These are phyloP conservation scores for Onychostruthus taczanowskii DNA, from an alignment of 2,113 vertebrate species.

Conservation along the genomic window DNA sequence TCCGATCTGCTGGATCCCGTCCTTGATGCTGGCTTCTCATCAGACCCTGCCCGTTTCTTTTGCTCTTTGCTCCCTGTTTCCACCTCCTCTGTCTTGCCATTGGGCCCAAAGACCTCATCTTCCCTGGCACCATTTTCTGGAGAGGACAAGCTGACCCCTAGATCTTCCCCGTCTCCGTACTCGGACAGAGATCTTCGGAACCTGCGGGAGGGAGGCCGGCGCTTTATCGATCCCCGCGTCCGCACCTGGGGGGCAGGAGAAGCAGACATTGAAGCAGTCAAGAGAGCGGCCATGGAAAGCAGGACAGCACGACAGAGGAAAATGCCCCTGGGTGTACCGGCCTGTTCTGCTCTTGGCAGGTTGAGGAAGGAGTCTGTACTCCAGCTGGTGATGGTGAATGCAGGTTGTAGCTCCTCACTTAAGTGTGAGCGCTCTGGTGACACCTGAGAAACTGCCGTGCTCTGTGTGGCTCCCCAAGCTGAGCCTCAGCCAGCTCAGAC, in stretches of 20 bases:
- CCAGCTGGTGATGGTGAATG: not conserved
- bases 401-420: not conserved
- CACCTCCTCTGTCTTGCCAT: not conserved
- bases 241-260: conserved; percentile 65
- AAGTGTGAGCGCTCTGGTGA: not conserved
- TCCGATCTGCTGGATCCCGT: conserved; percentile 4
- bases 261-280: not conserved
- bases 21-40: not conserved
- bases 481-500: not conserved
- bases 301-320: not conserved
- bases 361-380: not conserved
- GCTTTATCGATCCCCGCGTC: conserved; percentile 75
- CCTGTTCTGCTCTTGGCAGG: not conserved
- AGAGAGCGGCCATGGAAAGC: not conserved
- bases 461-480: not conserved
- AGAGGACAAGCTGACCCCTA: not conserved
- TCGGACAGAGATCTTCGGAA: conserved; percentile 78
- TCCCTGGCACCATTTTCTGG: conserved; percentile 76
- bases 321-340: not conserved
- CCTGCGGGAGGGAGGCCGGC: conserved; percentile 76
- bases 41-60: not conserved
- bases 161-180: conserved; percentile 51
- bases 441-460: fast-evolving
- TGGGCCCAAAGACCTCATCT: conserved; percentile 55
- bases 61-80: not conserved